Base-by-base conservation (phyloP, 2,797 vertebrate genomes). In the Saxicola maurus region DNA sequence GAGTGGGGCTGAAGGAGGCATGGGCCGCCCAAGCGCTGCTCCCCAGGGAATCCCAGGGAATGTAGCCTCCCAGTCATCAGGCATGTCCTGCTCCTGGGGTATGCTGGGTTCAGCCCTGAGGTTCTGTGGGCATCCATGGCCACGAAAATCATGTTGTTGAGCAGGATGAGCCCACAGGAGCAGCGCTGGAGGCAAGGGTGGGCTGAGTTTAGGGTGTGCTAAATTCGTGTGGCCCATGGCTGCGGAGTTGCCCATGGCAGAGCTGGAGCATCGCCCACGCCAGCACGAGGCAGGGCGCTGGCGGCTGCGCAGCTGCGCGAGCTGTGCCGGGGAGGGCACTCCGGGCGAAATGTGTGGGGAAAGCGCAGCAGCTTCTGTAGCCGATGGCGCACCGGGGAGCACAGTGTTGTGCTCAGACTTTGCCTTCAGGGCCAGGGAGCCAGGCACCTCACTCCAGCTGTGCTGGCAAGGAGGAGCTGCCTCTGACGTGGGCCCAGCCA, bases 321-420 rank as follows among this genome's bases (percentile, higher is more conserved):
- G 82, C 66, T 3, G 3, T 43, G 68, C 74, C 2, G 0, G 0
- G 46, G 51, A 91, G 69, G 82, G 65, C 82, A 82, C 86, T 80
- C 45, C 11, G 0, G 92, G 93, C 78, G 0, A 87, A 80, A 90
- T 21, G 17, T 67, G 82, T 82, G 87, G 82, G 91, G 76, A 80
- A 82, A 90, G 79, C 16, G 60, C 69, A 66, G 82, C 37, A 91
- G 51, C 78, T 94, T 91, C 85, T 93, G 82, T 89, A 93, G 92
- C 91, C 71, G 19, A 68, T 1, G 19, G 91, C 82, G 5, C 1
- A 3, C 23, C 0, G 0, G 28, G 55, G 38, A 92, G 68, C 1
- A 1, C 1, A 3, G 46, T 1, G 0, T 14, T 7, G 1, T 55
- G 91, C 76, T 89, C 82, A 55, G 49, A 18, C 57, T 87, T 74